Percentiles rank a stretch among this genome's conserved stretches.
These are phyloP conservation scores for Pantherophis guttatus DNA, from an alignment of 2,113 vertebrate genomes.

Conservation along the genomic window DNA sequence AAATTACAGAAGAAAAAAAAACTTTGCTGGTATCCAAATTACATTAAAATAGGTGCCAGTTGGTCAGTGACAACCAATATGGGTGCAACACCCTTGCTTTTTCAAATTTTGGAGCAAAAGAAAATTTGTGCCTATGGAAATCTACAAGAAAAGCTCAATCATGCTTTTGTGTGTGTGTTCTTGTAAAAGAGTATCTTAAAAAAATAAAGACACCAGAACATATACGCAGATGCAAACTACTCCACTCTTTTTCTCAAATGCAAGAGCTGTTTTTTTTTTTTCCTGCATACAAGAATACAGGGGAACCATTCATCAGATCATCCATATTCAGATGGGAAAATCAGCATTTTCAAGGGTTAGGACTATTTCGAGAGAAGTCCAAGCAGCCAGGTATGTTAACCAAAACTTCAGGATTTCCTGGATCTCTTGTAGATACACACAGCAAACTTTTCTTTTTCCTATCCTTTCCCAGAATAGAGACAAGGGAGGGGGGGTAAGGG, in stretches of 20 bases:
- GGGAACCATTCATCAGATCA: not conserved
- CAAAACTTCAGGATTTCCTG: not conserved
- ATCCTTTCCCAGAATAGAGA: not conserved
- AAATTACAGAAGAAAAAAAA: not conserved
- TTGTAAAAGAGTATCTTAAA: not conserved
- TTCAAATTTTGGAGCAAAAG: not conserved
- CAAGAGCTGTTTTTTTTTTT: not conserved
- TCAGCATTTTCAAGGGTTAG: not conserved
- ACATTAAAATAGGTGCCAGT: not conserved
- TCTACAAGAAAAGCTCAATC: not conserved
- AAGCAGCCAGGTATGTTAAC: not conserved
- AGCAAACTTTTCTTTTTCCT: not conserved
- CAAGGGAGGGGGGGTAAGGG: not conserved
- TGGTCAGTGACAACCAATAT: not conserved
- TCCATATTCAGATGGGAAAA: not conserved
- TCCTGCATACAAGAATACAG: too few relatives aligned
- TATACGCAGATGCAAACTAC: not conserved
- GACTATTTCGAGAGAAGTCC: not conserved
- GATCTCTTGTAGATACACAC: not conserved
- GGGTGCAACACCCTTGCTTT: not conserved
- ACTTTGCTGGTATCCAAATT: not conserved
- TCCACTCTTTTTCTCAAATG: not conserved
- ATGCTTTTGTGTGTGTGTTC: too few relatives aligned
- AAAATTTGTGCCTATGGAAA: not conserved
- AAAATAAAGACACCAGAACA: not conserved